phyloP scores from a whole-genome alignment of 2,888 invertebrate genomes.

The Dione juno region DNA sequence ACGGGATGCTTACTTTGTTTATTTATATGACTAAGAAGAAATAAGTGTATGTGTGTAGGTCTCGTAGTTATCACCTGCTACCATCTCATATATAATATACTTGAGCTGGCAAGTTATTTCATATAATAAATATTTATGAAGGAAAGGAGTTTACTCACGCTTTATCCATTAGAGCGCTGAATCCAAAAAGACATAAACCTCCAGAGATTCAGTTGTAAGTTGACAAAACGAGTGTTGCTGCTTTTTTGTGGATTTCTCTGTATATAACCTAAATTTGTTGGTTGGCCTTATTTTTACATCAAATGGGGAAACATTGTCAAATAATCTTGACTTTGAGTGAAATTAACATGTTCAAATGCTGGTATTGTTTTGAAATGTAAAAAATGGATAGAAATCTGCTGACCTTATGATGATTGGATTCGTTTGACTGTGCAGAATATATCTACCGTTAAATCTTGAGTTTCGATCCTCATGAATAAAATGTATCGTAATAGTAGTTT shows the following conservation, averaged over 20 bases:
- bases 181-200: constrained; percentile 82
- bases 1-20: constrained; percentile 44
- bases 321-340: no score
- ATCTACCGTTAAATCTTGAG: no score
- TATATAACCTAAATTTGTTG: constrained; percentile 47
- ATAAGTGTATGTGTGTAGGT: constrained; percentile 62
- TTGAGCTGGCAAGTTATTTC: constrained; percentile 77
- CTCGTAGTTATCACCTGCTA: constrained; percentile 74
- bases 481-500: no score
- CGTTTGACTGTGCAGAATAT: no score
- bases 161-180: constrained; percentile 76
- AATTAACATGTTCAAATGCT: no score
- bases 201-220: constrained; percentile 78
- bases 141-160: constrained; percentile 72
- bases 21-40: constrained; percentile 51
- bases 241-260: constrained; percentile 56
- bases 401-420: no score
- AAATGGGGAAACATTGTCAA: background rate
- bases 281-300: constrained; percentile 39
- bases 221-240: constrained; percentile 73
- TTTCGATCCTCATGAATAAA: no score
- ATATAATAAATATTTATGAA: constrained; percentile 84
- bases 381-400: no score
- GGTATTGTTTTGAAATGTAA: no score
- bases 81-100: constrained; percentile 70